Evolutionary conservation across 2,888 invertebrate species (phyloP).

Genomic region (Caenorhabditis angaria): DNA sequence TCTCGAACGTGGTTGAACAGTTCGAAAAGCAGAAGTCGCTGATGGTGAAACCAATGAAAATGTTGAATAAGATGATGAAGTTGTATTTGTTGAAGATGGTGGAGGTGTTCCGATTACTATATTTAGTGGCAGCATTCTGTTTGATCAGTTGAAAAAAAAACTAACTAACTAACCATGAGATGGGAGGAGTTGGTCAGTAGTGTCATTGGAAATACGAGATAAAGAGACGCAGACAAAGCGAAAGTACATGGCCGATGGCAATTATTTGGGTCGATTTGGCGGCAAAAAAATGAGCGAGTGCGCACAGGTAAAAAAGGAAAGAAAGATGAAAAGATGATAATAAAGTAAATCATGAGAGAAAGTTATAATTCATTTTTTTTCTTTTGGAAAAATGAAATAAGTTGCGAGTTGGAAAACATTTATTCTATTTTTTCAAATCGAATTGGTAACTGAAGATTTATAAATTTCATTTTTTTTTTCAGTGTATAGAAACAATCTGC

Average conservation of each 20-base stretch:
- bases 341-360: no score
- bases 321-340: no score
- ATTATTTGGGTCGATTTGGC: neutral
- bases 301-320: neutral
- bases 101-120: neutral
- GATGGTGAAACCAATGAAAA: conserved; percentile 31
- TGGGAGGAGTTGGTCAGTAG: conserved; percentile 1
- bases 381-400: no score
- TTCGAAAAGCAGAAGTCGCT: conserved; percentile 45
- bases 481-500: no score
- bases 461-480: no score
- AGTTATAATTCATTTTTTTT: no score
- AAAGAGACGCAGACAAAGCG: neutral
- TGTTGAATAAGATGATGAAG: neutral
- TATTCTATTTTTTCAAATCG: no score
- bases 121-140: neutral
- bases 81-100: neutral
- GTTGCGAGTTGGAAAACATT: no score
- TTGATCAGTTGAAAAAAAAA: neutral
- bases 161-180: neutral
- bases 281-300: no score
- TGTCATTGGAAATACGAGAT: neutral
- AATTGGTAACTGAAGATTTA: no score
- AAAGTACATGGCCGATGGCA: conserved; percentile 2
- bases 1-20: conserved; percentile 34